Evolutionary conservation across 2,113 vertebrate genomes (phyloP).

Genomic region (Phocoena sinus): DNA sequence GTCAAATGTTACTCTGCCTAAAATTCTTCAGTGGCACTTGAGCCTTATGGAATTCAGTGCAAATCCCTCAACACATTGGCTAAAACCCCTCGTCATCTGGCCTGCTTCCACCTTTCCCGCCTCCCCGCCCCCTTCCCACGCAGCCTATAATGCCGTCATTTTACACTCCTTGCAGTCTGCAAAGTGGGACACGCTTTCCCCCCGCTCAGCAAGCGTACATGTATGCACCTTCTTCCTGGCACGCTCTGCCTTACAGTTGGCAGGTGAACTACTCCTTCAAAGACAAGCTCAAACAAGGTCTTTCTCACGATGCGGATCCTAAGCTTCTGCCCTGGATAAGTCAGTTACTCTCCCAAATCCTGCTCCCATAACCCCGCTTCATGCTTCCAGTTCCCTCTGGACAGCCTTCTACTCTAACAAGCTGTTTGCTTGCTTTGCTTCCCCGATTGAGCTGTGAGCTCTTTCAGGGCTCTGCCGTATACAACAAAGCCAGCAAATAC

Average conservation of each 20-base stretch:
- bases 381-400: not conserved
- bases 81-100: not conserved
- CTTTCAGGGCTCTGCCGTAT: not conserved
- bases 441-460: not conserved
- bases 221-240: not conserved
- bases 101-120: not conserved
- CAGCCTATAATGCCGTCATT: not conserved
- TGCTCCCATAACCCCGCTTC: not conserved
- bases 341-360: not conserved
- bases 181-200: not conserved
- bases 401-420: not conserved
- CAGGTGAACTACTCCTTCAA: not conserved
- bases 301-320: not conserved
- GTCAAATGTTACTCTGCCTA: not conserved
- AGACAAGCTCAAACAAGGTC: not conserved
- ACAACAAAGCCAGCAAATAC: not conserved
- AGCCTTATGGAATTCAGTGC: not conserved
- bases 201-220: not conserved
- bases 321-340: not conserved
- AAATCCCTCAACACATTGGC: not conserved
- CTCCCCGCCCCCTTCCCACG: fast-evolving
- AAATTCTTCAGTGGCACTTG: not conserved
- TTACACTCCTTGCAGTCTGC: not conserved
- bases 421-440: not conserved
- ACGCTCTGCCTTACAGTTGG: not conserved